Conservation (phyloP, 37 sponge, comb jelly and placozoan genomes). For the Crambe crambe region DNA sequence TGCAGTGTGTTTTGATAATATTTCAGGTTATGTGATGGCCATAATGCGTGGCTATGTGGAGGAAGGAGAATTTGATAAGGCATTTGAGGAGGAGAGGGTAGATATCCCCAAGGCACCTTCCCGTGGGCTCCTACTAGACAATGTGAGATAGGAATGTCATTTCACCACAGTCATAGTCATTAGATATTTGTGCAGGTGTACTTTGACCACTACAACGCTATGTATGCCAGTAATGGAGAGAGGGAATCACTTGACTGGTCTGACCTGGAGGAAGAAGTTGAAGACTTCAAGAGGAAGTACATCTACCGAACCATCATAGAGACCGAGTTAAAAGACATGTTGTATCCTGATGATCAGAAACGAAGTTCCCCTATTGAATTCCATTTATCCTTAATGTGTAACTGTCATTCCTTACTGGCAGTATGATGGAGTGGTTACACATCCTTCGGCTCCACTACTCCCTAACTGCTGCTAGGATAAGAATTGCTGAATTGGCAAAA, state of each 20-base stretch:
- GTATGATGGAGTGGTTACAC: constrained; percentile 79
- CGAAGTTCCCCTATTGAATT: no score
- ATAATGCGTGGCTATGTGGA: constrained; percentile 64
- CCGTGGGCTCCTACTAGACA: constrained; percentile 87
- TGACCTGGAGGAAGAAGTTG: constrained; percentile 27
- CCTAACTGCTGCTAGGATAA: not conserved
- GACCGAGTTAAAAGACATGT: constrained; percentile 51
- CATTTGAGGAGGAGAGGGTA: constrained; percentile 68
- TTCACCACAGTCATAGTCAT: no score
- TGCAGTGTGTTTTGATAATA: no score
- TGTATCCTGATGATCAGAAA: constrained; percentile 70
- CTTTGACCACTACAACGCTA: constrained; percentile 85
- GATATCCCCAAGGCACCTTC: constrained; percentile 95
- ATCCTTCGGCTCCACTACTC: constrained; percentile 55
- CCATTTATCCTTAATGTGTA: no score
- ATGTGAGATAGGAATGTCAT: constrained; percentile 35
- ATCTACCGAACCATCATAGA: constrained; percentile 67
- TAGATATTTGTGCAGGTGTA: constrained; percentile 54
- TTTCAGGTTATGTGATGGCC: constrained; percentile 79
- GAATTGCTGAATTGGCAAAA: no score
- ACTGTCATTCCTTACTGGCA: no score
- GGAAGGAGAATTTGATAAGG: constrained; percentile 38
- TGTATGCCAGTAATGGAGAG: constrained; percentile 67
- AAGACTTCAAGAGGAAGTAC: constrained; percentile 57
- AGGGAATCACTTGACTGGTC: constrained; percentile 79